These are phyloP conservation scores for Sandelia bainsii DNA, from an alignment of 2,797 vertebrate species.

Conservation along the genomic window DNA sequence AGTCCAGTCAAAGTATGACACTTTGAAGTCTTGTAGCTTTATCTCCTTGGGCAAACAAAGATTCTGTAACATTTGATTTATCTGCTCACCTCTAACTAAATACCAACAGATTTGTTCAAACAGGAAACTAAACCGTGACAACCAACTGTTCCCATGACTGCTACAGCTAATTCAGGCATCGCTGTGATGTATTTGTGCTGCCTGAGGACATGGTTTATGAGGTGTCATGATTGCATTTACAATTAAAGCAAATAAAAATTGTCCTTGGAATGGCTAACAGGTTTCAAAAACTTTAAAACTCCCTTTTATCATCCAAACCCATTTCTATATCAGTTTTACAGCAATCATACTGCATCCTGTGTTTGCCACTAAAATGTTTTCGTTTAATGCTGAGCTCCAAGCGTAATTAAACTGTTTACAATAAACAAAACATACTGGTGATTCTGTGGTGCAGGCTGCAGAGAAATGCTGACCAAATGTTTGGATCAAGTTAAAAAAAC, in stretches of 20 bases:
- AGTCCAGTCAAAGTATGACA: conserved; percentile 5
- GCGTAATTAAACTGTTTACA: conserved; percentile 64
- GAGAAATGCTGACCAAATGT: conserved; percentile 37
- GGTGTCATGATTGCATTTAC: conserved; percentile 74
- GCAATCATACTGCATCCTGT: conserved; percentile 58
- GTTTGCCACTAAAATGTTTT: conserved; percentile 55
- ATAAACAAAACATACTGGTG: conserved; percentile 51
- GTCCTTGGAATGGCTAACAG: conserved; percentile 71
- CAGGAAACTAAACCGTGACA: conserved; percentile 53
- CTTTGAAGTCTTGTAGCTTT: conserved; percentile 22
- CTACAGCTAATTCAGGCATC: conserved; percentile 38
- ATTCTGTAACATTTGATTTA: conserved; percentile 48
- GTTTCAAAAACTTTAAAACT: conserved; percentile 60
- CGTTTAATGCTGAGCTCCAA: conserved; percentile 49
- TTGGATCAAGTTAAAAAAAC: conserved; percentile 41
- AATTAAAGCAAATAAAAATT: conserved; percentile 72
- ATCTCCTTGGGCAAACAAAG: conserved; percentile 31
- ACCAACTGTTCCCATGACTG: conserved; percentile 51
- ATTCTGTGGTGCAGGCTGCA: conserved; percentile 12
- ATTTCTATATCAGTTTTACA: conserved; percentile 69
- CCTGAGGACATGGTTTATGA: conserved; percentile 67
- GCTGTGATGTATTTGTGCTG: conserved; percentile 41
- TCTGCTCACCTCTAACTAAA: conserved; percentile 43
- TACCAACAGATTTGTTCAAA: conserved; percentile 44
- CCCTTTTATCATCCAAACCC: conserved; percentile 56